Evolutionary conservation across 2,113 vertebrate species (phyloP).

Genomic region (Xenus cinereus): DNA sequence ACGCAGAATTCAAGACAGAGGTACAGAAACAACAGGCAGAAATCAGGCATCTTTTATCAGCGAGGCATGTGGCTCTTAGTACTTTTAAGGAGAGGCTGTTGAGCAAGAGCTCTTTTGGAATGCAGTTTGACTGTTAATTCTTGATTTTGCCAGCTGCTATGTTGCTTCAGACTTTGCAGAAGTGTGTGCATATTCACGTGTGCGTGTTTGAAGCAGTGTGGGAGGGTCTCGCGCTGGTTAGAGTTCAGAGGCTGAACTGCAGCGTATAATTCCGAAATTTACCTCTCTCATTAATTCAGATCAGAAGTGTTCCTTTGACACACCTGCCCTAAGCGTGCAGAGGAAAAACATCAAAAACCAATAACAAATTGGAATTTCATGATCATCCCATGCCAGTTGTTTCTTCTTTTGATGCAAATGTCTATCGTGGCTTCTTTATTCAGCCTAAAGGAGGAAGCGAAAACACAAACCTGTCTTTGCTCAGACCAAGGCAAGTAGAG

Average conservation of each 20-base stretch:
- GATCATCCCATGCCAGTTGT: background rate
- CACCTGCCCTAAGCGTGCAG: background rate
- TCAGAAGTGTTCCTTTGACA: background rate
- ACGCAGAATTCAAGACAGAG: background rate
- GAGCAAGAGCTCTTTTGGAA: conserved; percentile 37
- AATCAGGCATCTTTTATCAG: conserved; percentile 2
- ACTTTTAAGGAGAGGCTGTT: background rate
- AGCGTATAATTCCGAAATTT: background rate
- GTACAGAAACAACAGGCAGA: background rate
- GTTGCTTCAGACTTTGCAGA: conserved; percentile 24
- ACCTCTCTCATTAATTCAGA: background rate
- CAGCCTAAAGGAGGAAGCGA: background rate
- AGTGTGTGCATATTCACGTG: background rate
- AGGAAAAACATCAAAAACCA: background rate
- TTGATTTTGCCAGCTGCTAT: conserved; percentile 11
- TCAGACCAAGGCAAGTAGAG: background rate
- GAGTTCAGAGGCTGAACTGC: background rate
- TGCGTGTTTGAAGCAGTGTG: background rate
- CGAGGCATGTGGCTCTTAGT: background rate
- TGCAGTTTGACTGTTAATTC: conserved; percentile 8
- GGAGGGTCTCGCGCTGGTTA: background rate
- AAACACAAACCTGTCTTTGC: background rate
- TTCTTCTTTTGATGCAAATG: background rate
- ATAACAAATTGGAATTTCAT: background rate
- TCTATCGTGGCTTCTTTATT: background rate